Evolutionary conservation across 64 coral and sea anemone genomes (phyloP).

Genomic region (Pocillopora damicornis): DNA sequence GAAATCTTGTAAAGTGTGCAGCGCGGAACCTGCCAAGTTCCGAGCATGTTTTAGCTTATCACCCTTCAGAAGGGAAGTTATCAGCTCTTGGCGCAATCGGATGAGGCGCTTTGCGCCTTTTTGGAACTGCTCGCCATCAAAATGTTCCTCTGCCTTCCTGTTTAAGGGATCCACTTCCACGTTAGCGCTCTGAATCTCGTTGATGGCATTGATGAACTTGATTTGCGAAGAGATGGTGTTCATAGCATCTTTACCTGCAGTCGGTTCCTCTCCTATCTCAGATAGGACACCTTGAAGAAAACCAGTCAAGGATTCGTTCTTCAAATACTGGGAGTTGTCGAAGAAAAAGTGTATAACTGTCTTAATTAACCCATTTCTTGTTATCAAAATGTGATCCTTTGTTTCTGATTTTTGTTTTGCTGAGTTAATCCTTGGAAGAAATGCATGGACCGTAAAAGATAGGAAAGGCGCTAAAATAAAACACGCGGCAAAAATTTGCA

Average conservation of each 20-base stretch:
- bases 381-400: conserved; percentile 23
- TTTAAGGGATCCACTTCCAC: conserved; percentile 49
- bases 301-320: background rate
- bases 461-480: background rate
- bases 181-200: conserved; percentile 63
- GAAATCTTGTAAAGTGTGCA: conserved; percentile 80
- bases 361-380: conserved; percentile 8
- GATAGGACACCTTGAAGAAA: conserved; percentile 19
- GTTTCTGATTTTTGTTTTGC: background rate
- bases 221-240: conserved; percentile 55
- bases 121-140: conserved; percentile 69
- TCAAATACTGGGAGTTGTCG: conserved; percentile 55
- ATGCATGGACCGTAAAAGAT: background rate
- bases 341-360: background rate
- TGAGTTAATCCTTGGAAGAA: conserved; percentile 1
- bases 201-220: conserved; percentile 61
- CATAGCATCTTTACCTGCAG: background rate
- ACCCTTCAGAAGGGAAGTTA: conserved; percentile 38
- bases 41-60: conserved; percentile 56
- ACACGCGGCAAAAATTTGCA: background rate
- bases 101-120: conserved; percentile 34
- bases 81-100: conserved; percentile 39
- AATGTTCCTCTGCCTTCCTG: conserved; percentile 43
- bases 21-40: conserved; percentile 45
- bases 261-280: conserved; percentile 11